Evolutionary conservation across 2,797 vertebrate genomes (phyloP).

Genomic region (Hydrolagus colliei): DNA sequence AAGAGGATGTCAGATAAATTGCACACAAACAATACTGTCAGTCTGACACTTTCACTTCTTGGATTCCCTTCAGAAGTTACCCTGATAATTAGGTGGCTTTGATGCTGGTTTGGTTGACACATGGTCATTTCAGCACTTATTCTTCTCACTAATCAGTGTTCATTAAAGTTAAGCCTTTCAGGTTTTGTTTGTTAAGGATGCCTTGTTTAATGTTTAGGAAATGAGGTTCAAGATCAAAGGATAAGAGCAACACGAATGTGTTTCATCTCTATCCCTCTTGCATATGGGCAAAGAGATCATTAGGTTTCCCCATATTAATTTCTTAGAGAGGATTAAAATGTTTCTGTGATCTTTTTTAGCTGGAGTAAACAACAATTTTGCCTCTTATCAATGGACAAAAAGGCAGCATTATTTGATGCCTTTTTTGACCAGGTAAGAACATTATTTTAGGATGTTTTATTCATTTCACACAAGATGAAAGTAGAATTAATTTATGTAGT

Average conservation of each 20-base stretch:
- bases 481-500: too few relatives aligned
- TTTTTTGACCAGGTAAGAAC: too few relatives aligned
- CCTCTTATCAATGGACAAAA: background rate
- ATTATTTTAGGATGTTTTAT: too few relatives aligned
- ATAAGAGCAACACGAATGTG: background rate
- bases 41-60: too few relatives aligned
- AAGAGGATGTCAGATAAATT: background rate
- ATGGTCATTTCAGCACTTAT: background rate
- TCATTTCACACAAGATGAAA: too few relatives aligned
- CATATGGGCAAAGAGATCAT: constrained; percentile 4
- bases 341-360: too few relatives aligned
- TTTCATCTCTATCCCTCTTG: background rate
- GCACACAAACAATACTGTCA: background rate
- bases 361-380: background rate
- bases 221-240: background rate
- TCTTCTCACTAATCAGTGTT: background rate
- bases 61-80: background rate
- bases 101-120: background rate
- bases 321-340: background rate
- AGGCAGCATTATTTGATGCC: too few relatives aligned
- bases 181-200: background rate
- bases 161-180: background rate
- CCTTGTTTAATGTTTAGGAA: background rate
- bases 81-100: background rate
- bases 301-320: background rate